Conservation (phyloP, 2,797 vertebrate species). For the Jordanella pulchra region DNA sequence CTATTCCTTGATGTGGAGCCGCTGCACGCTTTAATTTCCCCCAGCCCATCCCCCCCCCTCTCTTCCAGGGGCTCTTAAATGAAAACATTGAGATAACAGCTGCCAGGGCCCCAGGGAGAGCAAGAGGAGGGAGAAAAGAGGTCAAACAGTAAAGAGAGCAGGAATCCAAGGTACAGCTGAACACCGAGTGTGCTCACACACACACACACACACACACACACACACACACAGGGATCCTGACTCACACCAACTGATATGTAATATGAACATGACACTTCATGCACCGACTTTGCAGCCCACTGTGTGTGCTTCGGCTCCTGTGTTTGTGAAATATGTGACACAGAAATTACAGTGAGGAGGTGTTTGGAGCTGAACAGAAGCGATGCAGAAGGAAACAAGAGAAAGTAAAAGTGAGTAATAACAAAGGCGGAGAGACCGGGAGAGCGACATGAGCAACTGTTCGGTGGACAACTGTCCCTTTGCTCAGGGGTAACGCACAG, state of each 20-base stretch:
- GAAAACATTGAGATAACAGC: conserved; percentile 84
- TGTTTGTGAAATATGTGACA: conserved; percentile 62
- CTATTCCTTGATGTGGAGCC: conserved; percentile 64
- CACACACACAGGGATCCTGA: conserved; percentile 35
- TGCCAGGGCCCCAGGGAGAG: conserved; percentile 80
- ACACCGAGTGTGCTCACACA: conserved; percentile 47
- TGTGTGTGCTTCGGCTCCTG: conserved; percentile 61
- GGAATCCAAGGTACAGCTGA: conserved; percentile 77
- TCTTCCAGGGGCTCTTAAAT: conserved; percentile 77
- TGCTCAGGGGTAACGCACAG: conserved; percentile 72
- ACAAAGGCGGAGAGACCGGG: conserved; percentile 4
- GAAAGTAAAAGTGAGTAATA: conserved; percentile 26
- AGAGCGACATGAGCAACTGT: conserved; percentile 66
- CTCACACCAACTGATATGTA: conserved; percentile 61
- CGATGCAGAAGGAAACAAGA: conserved; percentile 47
- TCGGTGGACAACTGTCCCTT: conserved; percentile 78
- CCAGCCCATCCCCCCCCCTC: conserved; percentile 64
- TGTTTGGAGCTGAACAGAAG: conserved; percentile 60
- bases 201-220: conserved; percentile 10
- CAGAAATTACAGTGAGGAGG: conserved; percentile 68
- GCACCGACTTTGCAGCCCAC: conserved; percentile 71
- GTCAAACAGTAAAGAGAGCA: conserved; percentile 80
- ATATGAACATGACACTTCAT: conserved; percentile 69
- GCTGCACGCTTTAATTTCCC: conserved; percentile 38
- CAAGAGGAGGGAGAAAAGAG: conserved; percentile 76